Base-by-base conservation (phyloP, 2,797 vertebrate genomes). In the Gymnopithys bicolor region DNA sequence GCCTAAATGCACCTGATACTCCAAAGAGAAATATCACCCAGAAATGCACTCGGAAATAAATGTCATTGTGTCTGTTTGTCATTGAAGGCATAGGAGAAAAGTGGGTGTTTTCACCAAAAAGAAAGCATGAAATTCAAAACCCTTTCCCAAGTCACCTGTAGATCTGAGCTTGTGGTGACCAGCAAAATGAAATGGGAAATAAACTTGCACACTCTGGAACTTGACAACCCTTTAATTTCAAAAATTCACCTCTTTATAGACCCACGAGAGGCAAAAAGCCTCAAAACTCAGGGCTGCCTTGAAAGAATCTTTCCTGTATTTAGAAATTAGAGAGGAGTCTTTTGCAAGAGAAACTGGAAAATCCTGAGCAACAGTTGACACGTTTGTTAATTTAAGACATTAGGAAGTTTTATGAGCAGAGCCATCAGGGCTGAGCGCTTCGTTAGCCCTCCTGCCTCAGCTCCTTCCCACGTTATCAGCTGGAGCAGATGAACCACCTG, bases 1-100 rank as follows among this genome's bases (percentile, higher is more conserved):
- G 78, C 86, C 67, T 80, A 91, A 94, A 92, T 82, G 69, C 67
- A 63, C 81, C 92, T 93, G 89, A 66, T 93, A 56, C 81, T 91
- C 78, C 58, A 32, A 85, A 80, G 76, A 94, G 73, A 92, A 89
- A 77, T 64, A 77, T 35, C 48, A 1, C 84, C 48, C 25, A 23
- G 53, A 78, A 80, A 80, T 63, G 22, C 49, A 32, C 51, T 58
- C 2, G 1, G 75, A 83, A 83, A 77, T 64, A 39, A 90, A 73
- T 55, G 74, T 48, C 39, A 80, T 81, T 64, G 56, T 84, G 45
- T 70, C 56, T 87, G 62, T 62, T 91, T 71, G 33, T 58, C 60
- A 15, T 17, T 68, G 69, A 74, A 73, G 28, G 12, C 27, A 2
- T 25, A 69, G 68, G 35, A 73, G 48, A 82, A 81, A 49, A 32